Base-by-base conservation (phyloP, 2,888 invertebrate species). In the Strigamia transsilvanica region DNA sequence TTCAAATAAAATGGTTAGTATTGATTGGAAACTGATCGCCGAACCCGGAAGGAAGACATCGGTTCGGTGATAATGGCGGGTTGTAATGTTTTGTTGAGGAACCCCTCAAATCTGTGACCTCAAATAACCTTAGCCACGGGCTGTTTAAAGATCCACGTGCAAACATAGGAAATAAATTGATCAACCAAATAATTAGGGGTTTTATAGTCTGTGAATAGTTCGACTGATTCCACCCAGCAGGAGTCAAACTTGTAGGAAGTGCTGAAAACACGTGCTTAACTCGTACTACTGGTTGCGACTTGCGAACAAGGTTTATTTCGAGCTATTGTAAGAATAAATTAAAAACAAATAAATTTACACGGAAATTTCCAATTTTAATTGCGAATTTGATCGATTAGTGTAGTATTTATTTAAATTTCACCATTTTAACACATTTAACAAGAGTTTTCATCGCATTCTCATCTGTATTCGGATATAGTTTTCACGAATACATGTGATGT, bases 171-270 rank as follows among this genome's bases (percentile, higher is more conserved):
- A 61, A 61, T 61, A n/a, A 61, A 61, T 23, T 21, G 61, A 42
- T 42, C 61, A 18, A 23, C 61, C 61, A 61, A 9, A 18, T 61
- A 61, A 61, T 61, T 23, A 61, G 1, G 61, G 61, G 61, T 61
- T 61, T 61, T 61, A 61, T 15, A 61, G 15, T 61, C 18, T 61
- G 42, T 61, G 61, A 61, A 61, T 61, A 61, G 61, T 61, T 61
- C 21, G 18, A 18, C 61, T 61, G 61, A 61, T 61, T 61, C 61
- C 61, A 23, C 61, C 9, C 61, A 18, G 61, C 61, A 18, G 61
- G 61, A 61, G 61, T 9, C 18, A 61, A 61, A 21, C 21, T 23
- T 61, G 61, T 18, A 61, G 61, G 61, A 61, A 61, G 61, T 61
- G 61, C 18, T 61, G 34, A 18, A 61, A 61, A 61, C 61, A 61